Base-by-base conservation (phyloP, 2,113 vertebrate species). In the Pedetes capensis region DNA sequence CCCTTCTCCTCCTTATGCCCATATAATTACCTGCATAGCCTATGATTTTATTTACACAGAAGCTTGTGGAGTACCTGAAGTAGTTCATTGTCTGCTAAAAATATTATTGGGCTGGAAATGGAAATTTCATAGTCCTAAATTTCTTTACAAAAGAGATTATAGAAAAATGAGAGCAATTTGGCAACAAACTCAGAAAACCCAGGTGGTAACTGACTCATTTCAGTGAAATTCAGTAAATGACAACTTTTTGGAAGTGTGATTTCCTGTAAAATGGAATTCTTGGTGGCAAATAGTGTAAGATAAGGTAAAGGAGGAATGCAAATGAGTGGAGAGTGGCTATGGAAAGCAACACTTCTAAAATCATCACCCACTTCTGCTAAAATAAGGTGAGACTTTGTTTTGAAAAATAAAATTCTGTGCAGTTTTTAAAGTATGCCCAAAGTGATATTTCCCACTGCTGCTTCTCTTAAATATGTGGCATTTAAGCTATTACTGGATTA, bases 201-300 rank as follows among this genome's bases (percentile, higher is more conserved):
- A 84, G 69, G 86, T 76, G 32, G 72, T 23, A 32, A n/a, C 47
- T 91, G 81, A 53, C 53, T 91, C 82, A 85, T 79, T 88, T 85
- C 17, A 53, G 59, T 51, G 59, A 91, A 81, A 85, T n/a, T 85
- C 34, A 66, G 57, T n/a, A 61, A 87, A 74, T 2, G 44, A 23
- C 27, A 18, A 29, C 34, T 81, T 76, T 75, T 78, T 68, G 6
- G 49, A 87, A 79, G 27, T 59, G 34, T 69, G 32, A 7, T 75
- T 93, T 93, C 39, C 69, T 83, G 37, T 63, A 74, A 69, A 37
- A 55, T 32, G 53, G 80, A 89, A 13, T 2, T 42, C 49, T 59
- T 37, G 6, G 69, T 87, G 57, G 68, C 22, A 83, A 93, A 68
- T 71, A 53, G 20, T 68, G 22, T 95, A 42, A 57, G 49, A 87